phyloP scores from a whole-genome alignment of 2,113 vertebrate genomes.

The Ahaetulla prasina region DNA sequence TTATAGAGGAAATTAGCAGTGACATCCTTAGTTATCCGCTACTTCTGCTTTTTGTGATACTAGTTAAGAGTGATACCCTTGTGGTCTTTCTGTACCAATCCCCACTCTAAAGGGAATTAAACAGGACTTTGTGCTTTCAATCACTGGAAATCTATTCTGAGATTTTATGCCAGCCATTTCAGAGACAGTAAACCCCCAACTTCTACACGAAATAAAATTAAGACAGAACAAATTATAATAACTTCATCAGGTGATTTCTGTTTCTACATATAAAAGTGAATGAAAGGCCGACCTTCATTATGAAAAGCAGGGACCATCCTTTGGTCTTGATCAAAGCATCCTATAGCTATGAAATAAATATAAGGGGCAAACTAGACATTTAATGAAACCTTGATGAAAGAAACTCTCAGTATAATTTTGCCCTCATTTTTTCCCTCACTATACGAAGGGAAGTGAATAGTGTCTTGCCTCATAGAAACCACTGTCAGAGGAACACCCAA shows the following conservation, averaged over 20 bases:
- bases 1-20: neutral
- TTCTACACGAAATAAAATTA: neutral
- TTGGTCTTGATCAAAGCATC: neutral
- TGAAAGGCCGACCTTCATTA: neutral
- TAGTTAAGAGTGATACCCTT: neutral
- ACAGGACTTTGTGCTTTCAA: neutral
- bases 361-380: neutral
- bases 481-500: neutral
- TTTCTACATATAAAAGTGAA: neutral
- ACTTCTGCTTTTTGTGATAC: neutral
- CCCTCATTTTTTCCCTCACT: neutral
- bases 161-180: neutral
- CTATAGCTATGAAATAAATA: neutral
- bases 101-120: neutral
- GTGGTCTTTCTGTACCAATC: neutral
- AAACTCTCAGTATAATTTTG: neutral
- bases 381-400: neutral
- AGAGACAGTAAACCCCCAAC: neutral
- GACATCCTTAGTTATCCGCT: neutral
- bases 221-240: neutral
- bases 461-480: neutral
- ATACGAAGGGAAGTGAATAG: neutral
- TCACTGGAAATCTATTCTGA: neutral
- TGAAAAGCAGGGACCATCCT: neutral
- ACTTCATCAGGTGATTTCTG: neutral